Evolutionary conservation across 2,888 invertebrate species (phyloP).

Genomic region (Polyommatus iphigenia): DNA sequence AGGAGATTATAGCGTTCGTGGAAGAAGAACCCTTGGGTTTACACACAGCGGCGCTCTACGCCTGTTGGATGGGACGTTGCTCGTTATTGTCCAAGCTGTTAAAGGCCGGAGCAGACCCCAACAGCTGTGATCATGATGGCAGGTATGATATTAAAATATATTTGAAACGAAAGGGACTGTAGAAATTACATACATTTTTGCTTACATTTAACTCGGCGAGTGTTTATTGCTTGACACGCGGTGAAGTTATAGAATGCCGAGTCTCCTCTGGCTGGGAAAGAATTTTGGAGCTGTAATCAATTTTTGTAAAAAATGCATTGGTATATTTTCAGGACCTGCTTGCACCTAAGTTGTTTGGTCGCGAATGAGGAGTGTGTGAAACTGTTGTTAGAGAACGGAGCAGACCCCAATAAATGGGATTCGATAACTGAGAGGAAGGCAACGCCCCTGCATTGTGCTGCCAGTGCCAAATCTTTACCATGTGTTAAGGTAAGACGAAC

Average conservation of each 20-base stretch:
- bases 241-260: no score
- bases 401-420: constrained; percentile 87
- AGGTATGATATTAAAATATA: no score
- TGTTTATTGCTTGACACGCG: no score
- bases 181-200: no score
- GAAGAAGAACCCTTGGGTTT: constrained; percentile 56
- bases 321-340: constrained; percentile 59
- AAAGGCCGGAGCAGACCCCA: constrained; percentile 81
- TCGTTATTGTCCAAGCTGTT: constrained; percentile 77
- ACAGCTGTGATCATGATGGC: constrained; percentile 83
- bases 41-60: constrained; percentile 79
- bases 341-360: constrained; percentile 90
- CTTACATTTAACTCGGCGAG: no score
- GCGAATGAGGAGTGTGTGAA: constrained; percentile 86
- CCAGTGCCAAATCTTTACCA: constrained; percentile 82
- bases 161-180: no score
- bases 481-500: constrained; percentile 76
- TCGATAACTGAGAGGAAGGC: constrained; percentile 81
- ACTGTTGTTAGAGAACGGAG: constrained; percentile 84
- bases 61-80: constrained; percentile 82
- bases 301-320: background rate
- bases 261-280: no score
- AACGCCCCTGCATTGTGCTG: constrained; percentile 89
- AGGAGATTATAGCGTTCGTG: constrained; percentile 63
- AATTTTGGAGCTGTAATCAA: background rate